These are phyloP conservation scores for Rattus norvegicus DNA, from an alignment of 2,113 vertebrate genomes.

Conservation along the genomic window DNA sequence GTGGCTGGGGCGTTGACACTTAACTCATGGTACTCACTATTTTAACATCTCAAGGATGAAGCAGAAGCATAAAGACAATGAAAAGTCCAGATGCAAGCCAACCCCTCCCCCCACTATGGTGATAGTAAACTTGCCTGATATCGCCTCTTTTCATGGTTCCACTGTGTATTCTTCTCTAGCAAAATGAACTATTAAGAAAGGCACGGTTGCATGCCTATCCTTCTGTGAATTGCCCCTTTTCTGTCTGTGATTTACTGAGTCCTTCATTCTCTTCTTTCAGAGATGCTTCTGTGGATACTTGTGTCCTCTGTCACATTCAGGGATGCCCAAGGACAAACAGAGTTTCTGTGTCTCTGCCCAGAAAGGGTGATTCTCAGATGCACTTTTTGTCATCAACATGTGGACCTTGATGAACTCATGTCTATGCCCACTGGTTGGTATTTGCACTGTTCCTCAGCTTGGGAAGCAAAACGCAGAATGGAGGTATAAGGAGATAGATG, in stretches of 20 bases:
- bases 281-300: too few relatives aligned
- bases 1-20: not conserved
- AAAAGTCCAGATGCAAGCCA: slow-evolving; percentile 87
- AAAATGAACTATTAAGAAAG: not conserved
- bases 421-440: not conserved
- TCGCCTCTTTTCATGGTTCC: not conserved
- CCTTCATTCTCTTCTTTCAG: not conserved
- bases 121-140: slow-evolving; percentile 86
- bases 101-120: slow-evolving; percentile 87
- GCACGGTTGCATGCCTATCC: not conserved
- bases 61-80: slow-evolving; percentile 83
- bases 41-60: slow-evolving; percentile 88
- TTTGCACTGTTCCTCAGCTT: not conserved
- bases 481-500: not conserved
- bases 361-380: not conserved
- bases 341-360: not conserved
- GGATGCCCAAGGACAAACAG: not conserved
- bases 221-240: not conserved
- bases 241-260: not conserved
- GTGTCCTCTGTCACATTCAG: not conserved
- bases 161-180: not conserved
- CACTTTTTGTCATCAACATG: not conserved
- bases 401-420: not conserved
- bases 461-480: not conserved
- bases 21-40: slow-evolving; percentile 75